Percentiles rank a stretch among this genome's conserved stretches.
These are phyloP conservation scores for Lepilemur septentrionalis DNA, from an alignment of 2,797 vertebrate species.

Conservation along the genomic window DNA sequence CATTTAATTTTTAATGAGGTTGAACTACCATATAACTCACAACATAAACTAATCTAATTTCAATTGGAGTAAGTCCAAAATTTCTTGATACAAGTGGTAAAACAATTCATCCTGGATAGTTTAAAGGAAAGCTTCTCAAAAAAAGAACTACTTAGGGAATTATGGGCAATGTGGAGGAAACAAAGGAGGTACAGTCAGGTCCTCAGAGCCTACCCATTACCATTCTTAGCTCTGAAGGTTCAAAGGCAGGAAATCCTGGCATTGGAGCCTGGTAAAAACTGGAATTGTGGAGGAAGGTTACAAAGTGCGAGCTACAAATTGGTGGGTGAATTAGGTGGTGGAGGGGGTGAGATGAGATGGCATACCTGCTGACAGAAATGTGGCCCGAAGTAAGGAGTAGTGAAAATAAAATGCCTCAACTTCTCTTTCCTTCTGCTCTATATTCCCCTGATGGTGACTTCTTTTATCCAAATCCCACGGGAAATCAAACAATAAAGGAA, in stretches of 20 bases:
- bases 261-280: neutral
- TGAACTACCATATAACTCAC: neutral
- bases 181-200: neutral
- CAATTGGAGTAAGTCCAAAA: neutral
- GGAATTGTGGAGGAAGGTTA: neutral
- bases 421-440: neutral
- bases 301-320: too few relatives aligned
- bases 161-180: neutral
- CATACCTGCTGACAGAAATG: neutral
- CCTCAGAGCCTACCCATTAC: neutral
- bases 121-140: neutral
- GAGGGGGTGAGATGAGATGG: neutral
- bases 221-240: neutral
- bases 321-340: neutral
- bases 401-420: neutral
- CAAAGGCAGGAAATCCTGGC: neutral
- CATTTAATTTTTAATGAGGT: neutral
- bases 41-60: neutral
- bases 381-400: neutral
- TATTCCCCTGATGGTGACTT: neutral
- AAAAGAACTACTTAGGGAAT: neutral
- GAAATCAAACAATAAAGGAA: neutral
- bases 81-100: neutral
- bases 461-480: neutral
- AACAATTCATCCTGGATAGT: neutral